These are phyloP conservation scores for Cygnus olor DNA, from an alignment of 2,797 vertebrate species.

Conservation along the genomic window DNA sequence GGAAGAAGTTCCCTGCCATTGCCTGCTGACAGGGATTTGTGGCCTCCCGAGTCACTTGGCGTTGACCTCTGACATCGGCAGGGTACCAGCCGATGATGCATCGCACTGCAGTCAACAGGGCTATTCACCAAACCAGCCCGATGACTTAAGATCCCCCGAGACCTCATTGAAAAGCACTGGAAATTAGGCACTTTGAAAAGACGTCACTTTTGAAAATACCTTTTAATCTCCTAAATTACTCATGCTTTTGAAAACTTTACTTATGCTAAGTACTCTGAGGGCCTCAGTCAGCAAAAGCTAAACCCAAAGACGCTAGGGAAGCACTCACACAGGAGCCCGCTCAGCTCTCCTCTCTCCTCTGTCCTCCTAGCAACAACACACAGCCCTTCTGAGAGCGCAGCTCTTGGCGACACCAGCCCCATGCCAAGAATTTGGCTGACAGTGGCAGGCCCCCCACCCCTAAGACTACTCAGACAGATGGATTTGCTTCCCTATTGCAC, in stretches of 20 bases:
- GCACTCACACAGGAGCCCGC: not conserved
- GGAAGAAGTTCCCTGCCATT: not conserved
- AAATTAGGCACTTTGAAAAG: conserved; percentile 53
- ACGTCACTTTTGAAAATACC: conserved; percentile 34
- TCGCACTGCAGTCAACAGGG: not conserved
- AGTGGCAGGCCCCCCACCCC: not conserved
- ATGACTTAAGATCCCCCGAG: conserved; percentile 14
- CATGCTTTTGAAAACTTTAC: conserved; percentile 49
- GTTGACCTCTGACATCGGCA: conserved; percentile 4
- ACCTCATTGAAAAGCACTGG: conserved; percentile 21
- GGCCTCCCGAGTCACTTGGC: not conserved
- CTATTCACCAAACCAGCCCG: conserved; percentile 15
- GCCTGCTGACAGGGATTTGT: not conserved
- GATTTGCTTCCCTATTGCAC: not conserved
- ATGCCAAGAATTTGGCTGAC: conserved; percentile 30
- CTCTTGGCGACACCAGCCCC: conserved; percentile 35
- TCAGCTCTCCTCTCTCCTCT: conserved; percentile 32
- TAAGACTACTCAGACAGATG: not conserved
- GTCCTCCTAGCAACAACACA: not conserved
- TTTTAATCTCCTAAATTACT: conserved; percentile 60
- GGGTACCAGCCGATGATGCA: not conserved
- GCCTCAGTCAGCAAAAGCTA: conserved; percentile 31
- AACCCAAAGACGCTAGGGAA: not conserved
- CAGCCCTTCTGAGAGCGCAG: not conserved
- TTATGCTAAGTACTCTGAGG: conserved; percentile 23